Evolutionary conservation across 2,797 vertebrate species (phyloP), one percentile per base, ranked within the genome.

Genomic region (Craterocephalus amniculus): DNA sequence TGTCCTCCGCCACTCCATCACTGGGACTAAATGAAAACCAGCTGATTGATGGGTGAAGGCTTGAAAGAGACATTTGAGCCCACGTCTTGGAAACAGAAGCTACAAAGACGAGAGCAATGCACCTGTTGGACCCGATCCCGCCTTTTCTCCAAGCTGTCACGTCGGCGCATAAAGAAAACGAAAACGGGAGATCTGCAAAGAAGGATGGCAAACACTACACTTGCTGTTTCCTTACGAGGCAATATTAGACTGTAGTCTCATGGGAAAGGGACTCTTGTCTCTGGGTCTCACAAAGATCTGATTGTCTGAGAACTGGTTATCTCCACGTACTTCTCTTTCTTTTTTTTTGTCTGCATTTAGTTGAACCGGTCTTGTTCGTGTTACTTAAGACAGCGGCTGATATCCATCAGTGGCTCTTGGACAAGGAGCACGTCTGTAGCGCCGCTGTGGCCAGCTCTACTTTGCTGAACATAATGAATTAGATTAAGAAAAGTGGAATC

Each of bases 301-400:
- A 76, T 85, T 91, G 86, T 90, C 70, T 49, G 38, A 72, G 74
- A 78, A 84, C 59, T 75, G 63, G 63, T 87, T 86, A 85, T 91
- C 88, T 87, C 72, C 18, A 54, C 72, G 72, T 76, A 45, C 78
- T 76, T 72, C 52, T 77, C 43, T 79, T 74, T 63, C 54, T 62
- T 57, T 62, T 57, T 6, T 48, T 64, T 61, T 67, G 26, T 79
- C 79, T 71, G 65, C 77, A 70, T 80, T 59, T 51, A 55, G 67
- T 70, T 72, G 49, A 58, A 78, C 6, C 68, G 64, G 67, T 65
- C 7, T 36, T 64, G 51, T 76, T 80, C 69, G 52, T 67, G 90
- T 89, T 87, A 91, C 83, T 89, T 82, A 89, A 91, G 86, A 84
- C 76, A 11, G 77, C 13, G 74, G 74, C 80, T 85, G 89, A 87